Conservation (phyloP, 2,113 vertebrate species). For the Prionailurus viverrinus region DNA sequence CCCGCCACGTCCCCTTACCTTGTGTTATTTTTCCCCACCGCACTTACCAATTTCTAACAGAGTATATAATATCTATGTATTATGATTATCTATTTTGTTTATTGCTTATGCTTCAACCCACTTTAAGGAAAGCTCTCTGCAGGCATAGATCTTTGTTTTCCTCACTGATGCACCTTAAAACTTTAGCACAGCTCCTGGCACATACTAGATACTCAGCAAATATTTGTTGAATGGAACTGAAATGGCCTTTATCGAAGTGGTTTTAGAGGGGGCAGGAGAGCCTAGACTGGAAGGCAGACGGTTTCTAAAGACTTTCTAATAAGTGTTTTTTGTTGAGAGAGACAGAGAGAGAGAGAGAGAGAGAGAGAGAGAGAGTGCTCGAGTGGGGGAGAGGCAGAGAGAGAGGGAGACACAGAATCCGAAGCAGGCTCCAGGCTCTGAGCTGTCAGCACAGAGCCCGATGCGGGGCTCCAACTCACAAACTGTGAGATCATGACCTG, state of each 20-base stretch:
- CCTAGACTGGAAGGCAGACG: not conserved
- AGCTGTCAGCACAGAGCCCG: too few relatives aligned
- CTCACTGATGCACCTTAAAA: not conserved
- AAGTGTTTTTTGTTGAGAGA: too few relatives aligned
- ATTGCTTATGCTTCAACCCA: not conserved
- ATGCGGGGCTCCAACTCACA: accelerated
- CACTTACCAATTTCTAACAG: not conserved
- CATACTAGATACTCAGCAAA: not conserved
- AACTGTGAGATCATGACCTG: too few relatives aligned
- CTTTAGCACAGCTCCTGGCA: not conserved
- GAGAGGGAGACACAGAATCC: too few relatives aligned
- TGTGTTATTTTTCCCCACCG: not conserved
- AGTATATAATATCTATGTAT: not conserved
- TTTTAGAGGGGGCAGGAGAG: not conserved
- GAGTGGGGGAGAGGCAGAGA: too few relatives aligned
- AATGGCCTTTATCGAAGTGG: not conserved
- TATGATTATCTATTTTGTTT: not conserved
- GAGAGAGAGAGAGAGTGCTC: too few relatives aligned
- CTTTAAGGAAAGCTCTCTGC: not conserved
- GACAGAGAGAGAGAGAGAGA: too few relatives aligned
- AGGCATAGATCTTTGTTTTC: not conserved
- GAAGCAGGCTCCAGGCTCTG: too few relatives aligned
- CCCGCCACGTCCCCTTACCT: not conserved
- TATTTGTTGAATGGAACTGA: not conserved
- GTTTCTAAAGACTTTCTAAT: too few relatives aligned